A percentile compares a stretch with the other conserved stretches of the same genome.
Conservation (phyloP, 2,797 vertebrate genomes). For the Sebastes hubbsi region DNA sequence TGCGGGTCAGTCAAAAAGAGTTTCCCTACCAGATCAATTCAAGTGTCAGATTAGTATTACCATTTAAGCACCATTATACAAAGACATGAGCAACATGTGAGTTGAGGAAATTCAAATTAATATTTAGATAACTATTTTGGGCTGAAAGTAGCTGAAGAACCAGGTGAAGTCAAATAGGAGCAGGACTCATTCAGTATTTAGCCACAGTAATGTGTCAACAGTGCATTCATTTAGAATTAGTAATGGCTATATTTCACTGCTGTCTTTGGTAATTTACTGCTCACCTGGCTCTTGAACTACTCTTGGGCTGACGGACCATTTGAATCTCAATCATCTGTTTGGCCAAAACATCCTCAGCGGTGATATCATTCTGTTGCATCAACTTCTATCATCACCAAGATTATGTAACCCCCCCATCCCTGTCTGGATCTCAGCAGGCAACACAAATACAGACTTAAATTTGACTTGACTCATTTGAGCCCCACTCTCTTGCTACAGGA, state of each 20-base stretch:
- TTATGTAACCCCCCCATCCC: conserved; percentile 26
- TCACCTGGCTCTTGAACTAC: conserved; percentile 5
- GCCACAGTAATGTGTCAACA: neutral
- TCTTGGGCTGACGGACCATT: neutral
- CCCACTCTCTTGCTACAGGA: conserved; percentile 14
- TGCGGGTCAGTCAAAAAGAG: neutral
- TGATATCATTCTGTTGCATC: conserved; percentile 50
- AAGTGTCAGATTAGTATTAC: neutral
- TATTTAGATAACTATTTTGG: neutral
- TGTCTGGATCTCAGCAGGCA: conserved; percentile 18
- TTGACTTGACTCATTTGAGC: conserved; percentile 13
- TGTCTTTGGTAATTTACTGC: conserved; percentile 13
- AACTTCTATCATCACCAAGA: conserved; percentile 24
- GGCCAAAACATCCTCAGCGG: conserved; percentile 33
- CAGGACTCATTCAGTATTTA: neutral
- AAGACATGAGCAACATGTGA: too few species aligned
- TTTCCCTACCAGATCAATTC: neutral
- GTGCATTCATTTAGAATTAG: neutral
- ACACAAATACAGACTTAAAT: conserved; percentile 42
- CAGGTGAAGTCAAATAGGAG: neutral
- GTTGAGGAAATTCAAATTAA: neutral
- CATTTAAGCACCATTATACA: neutral
- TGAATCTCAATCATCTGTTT: conserved; percentile 13
- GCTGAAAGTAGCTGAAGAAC: neutral
- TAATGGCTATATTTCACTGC: neutral